A percentile compares a stretch with the other conserved stretches of the same genome.
Conservation (phyloP, 2,797 vertebrate genomes). For the Micrastur ruficollis region DNA sequence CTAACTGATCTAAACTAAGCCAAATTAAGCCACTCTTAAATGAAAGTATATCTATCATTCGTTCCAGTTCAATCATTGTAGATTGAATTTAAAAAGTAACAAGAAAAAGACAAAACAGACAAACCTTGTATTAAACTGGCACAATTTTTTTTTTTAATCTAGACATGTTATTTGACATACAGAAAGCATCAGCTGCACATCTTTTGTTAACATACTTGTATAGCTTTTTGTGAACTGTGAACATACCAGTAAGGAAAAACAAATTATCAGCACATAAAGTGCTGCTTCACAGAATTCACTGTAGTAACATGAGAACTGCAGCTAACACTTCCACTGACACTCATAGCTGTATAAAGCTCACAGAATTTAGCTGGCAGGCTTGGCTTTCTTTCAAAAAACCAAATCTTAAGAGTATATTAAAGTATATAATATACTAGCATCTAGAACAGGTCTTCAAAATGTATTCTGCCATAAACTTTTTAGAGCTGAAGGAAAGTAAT, state of each 20-base stretch:
- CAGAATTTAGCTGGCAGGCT: neutral
- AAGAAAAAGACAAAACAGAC: neutral
- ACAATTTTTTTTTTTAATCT: neutral
- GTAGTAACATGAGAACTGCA: neutral
- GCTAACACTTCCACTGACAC: neutral
- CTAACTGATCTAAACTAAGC: neutral
- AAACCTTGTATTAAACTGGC: neutral
- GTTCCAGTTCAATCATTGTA: neutral
- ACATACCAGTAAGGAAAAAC: neutral
- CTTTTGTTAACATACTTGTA: neutral
- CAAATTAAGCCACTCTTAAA: neutral
- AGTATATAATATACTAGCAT: neutral
- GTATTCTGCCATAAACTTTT: neutral
- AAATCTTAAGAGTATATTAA: neutral
- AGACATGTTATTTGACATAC: neutral
- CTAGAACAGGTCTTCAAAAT: neutral
- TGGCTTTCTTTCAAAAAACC: neutral
- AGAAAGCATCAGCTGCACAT: neutral
- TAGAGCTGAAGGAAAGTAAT: neutral
- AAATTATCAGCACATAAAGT: conserved; percentile 15
- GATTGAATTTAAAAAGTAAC: neutral
- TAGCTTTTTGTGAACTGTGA: conserved; percentile 8
- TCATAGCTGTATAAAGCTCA: neutral
- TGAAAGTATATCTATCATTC: neutral
- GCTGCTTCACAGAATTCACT: neutral